Percentiles rank a stretch among this genome's conserved stretches.
These are phyloP conservation scores for Crotalus helleri DNA, from an alignment of 2,113 vertebrate genomes.

Conservation along the genomic window DNA sequence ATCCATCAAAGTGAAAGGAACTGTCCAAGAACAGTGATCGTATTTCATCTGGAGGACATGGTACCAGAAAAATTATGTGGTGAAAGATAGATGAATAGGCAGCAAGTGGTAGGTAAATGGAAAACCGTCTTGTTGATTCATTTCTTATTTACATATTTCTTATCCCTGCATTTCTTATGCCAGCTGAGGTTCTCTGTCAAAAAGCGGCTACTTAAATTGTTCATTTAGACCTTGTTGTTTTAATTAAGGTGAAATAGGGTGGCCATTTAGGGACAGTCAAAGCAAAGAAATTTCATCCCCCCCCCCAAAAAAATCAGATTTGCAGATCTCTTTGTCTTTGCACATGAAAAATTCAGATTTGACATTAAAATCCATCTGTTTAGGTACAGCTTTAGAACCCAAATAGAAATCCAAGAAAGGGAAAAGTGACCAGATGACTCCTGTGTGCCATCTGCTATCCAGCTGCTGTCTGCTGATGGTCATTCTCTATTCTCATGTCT, in stretches of 20 bases:
- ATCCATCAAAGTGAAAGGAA: constrained; percentile 61
- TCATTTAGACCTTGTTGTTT: not conserved
- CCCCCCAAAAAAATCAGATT: not conserved
- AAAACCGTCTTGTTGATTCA: constrained; percentile 13
- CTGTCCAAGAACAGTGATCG: constrained; percentile 44
- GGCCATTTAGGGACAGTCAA: not conserved
- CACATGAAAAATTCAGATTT: not conserved
- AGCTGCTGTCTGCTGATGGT: not conserved
- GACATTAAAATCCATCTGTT: not conserved
- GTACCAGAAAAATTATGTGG: constrained; percentile 52
- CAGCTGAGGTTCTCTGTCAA: not conserved
- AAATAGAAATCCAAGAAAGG: not conserved
- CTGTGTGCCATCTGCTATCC: not conserved
- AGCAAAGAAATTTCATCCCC: not conserved
- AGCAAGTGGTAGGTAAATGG: not conserved
- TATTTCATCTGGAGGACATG: constrained; percentile 31
- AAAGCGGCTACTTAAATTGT: not conserved
- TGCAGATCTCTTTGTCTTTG: not conserved
- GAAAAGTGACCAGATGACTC: not conserved
- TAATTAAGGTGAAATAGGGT: not conserved
- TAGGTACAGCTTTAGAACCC: not conserved
- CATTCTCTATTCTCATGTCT: not conserved
- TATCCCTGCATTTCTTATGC: not conserved
- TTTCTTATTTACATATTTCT: not conserved
- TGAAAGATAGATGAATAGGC: constrained; percentile 27